These are phyloP conservation scores for Anthrax anthrax DNA, from an alignment of 2,888 invertebrate species.

Conservation along the genomic window DNA sequence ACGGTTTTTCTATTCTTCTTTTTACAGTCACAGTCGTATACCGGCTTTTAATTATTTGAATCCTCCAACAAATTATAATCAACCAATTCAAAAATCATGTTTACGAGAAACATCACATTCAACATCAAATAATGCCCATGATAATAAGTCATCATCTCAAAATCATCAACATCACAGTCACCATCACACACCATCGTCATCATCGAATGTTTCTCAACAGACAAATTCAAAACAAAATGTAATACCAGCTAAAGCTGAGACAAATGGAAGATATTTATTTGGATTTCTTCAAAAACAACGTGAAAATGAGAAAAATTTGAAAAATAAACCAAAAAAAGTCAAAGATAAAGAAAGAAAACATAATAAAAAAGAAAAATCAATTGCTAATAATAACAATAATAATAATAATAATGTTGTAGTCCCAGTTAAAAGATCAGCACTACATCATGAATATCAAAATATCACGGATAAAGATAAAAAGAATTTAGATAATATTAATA, in stretches of 20 bases:
- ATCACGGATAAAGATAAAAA: constrained; percentile 10
- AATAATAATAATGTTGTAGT: constrained; percentile 8
- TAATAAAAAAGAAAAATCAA: constrained; percentile 6
- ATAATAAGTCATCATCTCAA: neutral
- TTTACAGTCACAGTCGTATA: constrained; percentile 10
- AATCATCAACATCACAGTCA: neutral
- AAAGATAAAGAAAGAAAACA: constrained; percentile 10
- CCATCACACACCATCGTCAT: neutral
- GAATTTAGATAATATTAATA: constrained; percentile 3
- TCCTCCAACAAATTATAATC: constrained; percentile 1
- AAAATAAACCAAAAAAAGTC: constrained; percentile 11
- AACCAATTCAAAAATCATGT: constrained; percentile 2
- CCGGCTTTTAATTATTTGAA: constrained; percentile 14
- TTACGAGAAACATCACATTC: constrained; percentile 7
- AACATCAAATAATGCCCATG: constrained; percentile 4
- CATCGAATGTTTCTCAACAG: neutral
- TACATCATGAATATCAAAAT: constrained; percentile 15
- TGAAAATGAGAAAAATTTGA: constrained; percentile 9
- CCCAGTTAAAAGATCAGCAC: constrained; percentile 12
- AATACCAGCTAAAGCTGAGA: constrained; percentile 1
- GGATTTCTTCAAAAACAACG: constrained; percentile 12
- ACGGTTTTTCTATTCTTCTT: too few species aligned
- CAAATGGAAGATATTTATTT: constrained; percentile 11
- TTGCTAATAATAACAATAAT: constrained; percentile 3
- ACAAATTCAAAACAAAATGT: neutral